Percentiles rank a stretch among this genome's conserved stretches.
Evolutionary conservation across 2,113 vertebrate species (phyloP).

Genomic region (Microcebus lehilahytsara): DNA sequence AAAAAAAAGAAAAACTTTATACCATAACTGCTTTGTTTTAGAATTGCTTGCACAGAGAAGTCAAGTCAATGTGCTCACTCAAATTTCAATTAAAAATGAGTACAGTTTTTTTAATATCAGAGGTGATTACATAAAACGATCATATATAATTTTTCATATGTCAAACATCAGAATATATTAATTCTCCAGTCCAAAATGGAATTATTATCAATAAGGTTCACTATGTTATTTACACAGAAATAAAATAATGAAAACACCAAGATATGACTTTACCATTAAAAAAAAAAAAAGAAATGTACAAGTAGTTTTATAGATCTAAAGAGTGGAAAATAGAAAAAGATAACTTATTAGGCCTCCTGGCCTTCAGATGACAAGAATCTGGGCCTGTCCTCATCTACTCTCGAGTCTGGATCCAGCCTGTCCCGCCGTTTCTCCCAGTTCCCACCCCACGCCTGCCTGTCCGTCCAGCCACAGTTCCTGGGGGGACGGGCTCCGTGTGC

Average conservation of each 20-base stretch:
- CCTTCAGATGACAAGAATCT: neutral
- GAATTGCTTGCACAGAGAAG: neutral
- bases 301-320: neutral
- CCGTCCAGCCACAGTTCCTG: neutral
- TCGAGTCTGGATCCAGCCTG: too few relatives aligned
- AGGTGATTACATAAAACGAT: neutral
- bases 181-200: neutral
- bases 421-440: too few relatives aligned
- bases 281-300: neutral
- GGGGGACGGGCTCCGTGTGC: neutral
- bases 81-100: neutral
- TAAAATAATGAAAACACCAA: neutral
- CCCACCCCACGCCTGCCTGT: fast-evolving
- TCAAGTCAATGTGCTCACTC: neutral
- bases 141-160: neutral
- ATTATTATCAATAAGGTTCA: neutral
- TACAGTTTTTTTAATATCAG: neutral
- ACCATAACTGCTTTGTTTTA: neutral
- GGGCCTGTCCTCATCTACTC: too few relatives aligned
- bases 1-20: neutral
- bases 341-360: neutral
- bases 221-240: neutral
- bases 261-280: neutral
- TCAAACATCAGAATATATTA: neutral
- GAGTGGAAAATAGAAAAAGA: neutral